These are phyloP conservation scores for Stegodyphus dumicola DNA, from an alignment of 1,140 invertebrate species.

Conservation along the genomic window DNA sequence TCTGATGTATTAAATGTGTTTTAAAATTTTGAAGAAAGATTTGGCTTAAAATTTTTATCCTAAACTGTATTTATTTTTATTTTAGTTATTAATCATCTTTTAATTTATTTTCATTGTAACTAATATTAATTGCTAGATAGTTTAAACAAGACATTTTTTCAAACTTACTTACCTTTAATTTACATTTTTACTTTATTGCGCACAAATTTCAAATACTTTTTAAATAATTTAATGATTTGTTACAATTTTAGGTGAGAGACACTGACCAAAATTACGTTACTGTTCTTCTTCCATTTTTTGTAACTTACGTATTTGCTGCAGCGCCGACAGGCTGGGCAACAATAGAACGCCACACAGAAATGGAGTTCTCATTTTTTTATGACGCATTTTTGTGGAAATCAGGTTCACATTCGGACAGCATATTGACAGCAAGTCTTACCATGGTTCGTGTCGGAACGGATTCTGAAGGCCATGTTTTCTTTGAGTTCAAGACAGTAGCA, in stretches of 20 bases:
- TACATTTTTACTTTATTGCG: too few relatives aligned
- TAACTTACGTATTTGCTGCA: conserved; percentile 69
- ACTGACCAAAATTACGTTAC: conserved; percentile 69
- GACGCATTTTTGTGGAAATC: conserved; percentile 68
- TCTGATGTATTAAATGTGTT: too few relatives aligned
- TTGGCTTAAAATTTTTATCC: too few relatives aligned
- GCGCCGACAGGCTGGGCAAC: conserved; percentile 70
- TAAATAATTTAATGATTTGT: neutral
- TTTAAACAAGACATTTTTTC: too few relatives aligned
- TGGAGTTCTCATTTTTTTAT: conserved; percentile 71
- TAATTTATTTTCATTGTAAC: too few relatives aligned
- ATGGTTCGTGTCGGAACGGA: conserved; percentile 68
- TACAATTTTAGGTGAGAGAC: conserved; percentile 65
- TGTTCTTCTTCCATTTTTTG: conserved; percentile 70
- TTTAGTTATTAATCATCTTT: too few relatives aligned
- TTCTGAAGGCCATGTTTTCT: conserved; percentile 68
- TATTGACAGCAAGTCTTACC: conserved; percentile 67
- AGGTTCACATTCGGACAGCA: conserved; percentile 67
- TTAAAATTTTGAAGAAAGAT: too few relatives aligned
- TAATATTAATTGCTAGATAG: too few relatives aligned
- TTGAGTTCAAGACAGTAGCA: conserved; percentile 70
- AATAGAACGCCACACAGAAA: conserved; percentile 70
- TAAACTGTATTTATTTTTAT: too few relatives aligned
- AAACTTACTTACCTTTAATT: too few relatives aligned
- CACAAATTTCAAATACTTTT: too few relatives aligned